These are phyloP conservation scores for Amblyjoppa proteus DNA, from an alignment of 2,888 invertebrate species.

Conservation along the genomic window DNA sequence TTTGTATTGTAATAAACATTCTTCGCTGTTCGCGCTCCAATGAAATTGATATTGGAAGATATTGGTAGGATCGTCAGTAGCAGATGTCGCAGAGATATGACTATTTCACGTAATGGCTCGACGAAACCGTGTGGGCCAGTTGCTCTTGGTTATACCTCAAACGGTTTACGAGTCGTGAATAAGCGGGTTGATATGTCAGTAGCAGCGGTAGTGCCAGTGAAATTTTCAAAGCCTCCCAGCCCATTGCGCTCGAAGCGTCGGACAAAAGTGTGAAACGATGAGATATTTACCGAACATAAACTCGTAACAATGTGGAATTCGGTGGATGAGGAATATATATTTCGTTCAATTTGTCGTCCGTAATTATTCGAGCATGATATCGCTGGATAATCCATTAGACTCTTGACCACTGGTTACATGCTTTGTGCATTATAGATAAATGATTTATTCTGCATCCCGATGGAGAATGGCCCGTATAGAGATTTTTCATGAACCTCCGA, in stretches of 20 bases:
- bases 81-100: constrained; percentile 17
- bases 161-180: background rate
- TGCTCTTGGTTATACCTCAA: background rate
- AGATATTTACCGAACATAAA: constrained; percentile 21
- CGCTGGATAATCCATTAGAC: constrained; percentile 20
- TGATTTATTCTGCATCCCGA: constrained; percentile 20
- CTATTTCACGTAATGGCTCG: constrained; percentile 5
- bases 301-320: constrained; percentile 9
- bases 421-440: constrained; percentile 38
- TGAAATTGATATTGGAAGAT: background rate
- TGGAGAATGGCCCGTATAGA: background rate
- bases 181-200: background rate
- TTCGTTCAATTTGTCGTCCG: constrained; percentile 14
- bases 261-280: background rate
- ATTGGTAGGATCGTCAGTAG: constrained; percentile 1
- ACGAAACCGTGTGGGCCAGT: background rate
- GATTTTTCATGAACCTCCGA: constrained; percentile 24
- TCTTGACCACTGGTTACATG: constrained; percentile 37
- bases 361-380: constrained; percentile 36
- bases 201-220: background rate
- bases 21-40: background rate
- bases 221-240: constrained; percentile 26
- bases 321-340: background rate
- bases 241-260: constrained; percentile 8
- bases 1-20: background rate